A percentile compares a stretch with the other conserved stretches of the same genome.
Conservation (phyloP, 2,888 invertebrate genomes). For the Himalopsyche japonica region DNA sequence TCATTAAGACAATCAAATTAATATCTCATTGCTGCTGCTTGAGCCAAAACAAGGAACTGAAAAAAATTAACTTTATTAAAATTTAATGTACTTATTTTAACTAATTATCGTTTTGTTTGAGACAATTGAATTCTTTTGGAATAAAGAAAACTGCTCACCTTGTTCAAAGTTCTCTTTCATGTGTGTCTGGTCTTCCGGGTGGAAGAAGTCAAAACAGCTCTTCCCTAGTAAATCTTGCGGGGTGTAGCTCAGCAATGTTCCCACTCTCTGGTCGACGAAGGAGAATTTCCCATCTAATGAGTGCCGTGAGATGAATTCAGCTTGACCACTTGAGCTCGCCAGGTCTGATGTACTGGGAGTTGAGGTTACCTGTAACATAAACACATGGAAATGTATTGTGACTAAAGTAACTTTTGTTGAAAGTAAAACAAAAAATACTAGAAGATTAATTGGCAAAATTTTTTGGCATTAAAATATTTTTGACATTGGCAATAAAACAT, state of each 20-base stretch:
- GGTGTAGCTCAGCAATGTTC: slow-evolving; percentile 87
- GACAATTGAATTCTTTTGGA: too few relatives aligned
- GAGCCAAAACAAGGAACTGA: too few relatives aligned
- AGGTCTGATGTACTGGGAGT: slow-evolving; percentile 92
- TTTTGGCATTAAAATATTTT: too few relatives aligned
- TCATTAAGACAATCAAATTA: too few relatives aligned
- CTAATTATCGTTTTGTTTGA: too few relatives aligned
- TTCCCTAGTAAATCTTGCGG: slow-evolving; percentile 95
- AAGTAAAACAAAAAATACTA: too few relatives aligned
- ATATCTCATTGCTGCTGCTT: too few relatives aligned
- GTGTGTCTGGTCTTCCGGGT: slow-evolving; percentile 94
- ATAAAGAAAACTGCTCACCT: slow-evolving; percentile 58
- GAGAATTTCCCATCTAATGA: slow-evolving; percentile 97
- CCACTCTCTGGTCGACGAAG: slow-evolving; percentile 96
- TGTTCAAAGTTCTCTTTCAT: slow-evolving; percentile 98
- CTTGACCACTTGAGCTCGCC: slow-evolving; percentile 79
- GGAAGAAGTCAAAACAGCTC: slow-evolving; percentile 96
- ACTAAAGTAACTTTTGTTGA: too few relatives aligned
- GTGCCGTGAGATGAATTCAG: slow-evolving; percentile 97
- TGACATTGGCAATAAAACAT: too few relatives aligned
- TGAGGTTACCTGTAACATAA: slow-evolving; percentile 71
- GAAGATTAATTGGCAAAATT: too few relatives aligned
- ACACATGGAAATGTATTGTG: neutral
- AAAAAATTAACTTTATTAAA: too few relatives aligned
- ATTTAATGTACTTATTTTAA: too few relatives aligned